Base-by-base conservation (phyloP, 2,797 vertebrate species). In the Varecia variegata region DNA sequence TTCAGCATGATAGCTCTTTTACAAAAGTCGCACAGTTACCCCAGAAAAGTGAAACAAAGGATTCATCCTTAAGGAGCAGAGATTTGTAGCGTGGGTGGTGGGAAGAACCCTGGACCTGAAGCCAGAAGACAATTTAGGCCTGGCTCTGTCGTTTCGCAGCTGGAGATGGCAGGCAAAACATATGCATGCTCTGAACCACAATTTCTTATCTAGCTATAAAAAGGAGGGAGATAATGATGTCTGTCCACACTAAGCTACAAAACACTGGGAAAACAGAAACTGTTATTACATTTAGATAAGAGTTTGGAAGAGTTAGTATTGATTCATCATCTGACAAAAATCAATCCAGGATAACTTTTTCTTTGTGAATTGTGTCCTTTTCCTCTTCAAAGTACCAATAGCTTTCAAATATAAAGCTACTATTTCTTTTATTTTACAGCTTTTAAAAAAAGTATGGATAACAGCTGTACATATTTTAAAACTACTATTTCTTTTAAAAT, bases 341-440 rank as follows among this genome's bases (percentile, higher is more conserved):
- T 90, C 56, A 93, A 91, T 30, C 43, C 77, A 92, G 20, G 27
- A 56, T 95, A 74, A 79, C 50, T 91, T 83, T 94, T 87, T 92
- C 58, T 88, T 95, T 54, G 30, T 90, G 56, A 94, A 62, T 88
- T 60, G 92, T 85, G 70, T 43, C 32, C 67, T 89, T 82, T 91
- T 38, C 43, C 30, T 94, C 45, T 71, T 95, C 81, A 71, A 89
- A 96, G 77, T 27, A 43, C 27, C 54, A 25, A 40, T 93, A 88
- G 32, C 73, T 89, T 95, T 90, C 86, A 76, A 62, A 91, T 40
- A 52, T 30, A 93, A 76, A 82, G 43, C 67, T 79, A 79, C 35
- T 38, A 15, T 86, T 91, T 91, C 65, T 77, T 92, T 79, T n/a
- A n/a, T 47, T 65, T n/a, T 23, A 52, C 23, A 35, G 32, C 32